These are phyloP conservation scores for Luffia ferchaultella DNA, from an alignment of 2,888 invertebrate genomes.

Conservation along the genomic window DNA sequence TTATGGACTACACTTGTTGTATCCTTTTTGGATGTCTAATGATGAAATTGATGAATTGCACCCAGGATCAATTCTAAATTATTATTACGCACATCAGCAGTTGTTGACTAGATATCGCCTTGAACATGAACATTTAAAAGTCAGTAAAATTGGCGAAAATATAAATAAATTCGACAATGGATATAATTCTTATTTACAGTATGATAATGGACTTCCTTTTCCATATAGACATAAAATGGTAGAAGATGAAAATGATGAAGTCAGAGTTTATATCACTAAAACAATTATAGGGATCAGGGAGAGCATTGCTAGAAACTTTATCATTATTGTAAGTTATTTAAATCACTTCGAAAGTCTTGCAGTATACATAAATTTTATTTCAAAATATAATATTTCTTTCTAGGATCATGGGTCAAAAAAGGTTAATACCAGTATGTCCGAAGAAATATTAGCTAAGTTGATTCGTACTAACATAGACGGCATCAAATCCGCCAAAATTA, in stretches of 20 bases:
- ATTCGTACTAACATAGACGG: slow-evolving; percentile 45
- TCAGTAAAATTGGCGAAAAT: slow-evolving; percentile 13
- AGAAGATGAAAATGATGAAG: slow-evolving; percentile 15
- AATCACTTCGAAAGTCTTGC: no score
- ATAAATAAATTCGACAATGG: slow-evolving; percentile 22
- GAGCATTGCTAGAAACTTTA: slow-evolving; percentile 39
- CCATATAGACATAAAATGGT: slow-evolving; percentile 28
- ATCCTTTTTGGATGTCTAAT: slow-evolving; percentile 68
- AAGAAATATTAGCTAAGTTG: slow-evolving; percentile 39
- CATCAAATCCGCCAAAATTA: slow-evolving; percentile 32
- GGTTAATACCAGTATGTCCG: slow-evolving; percentile 28
- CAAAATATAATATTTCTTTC: slow-evolving; percentile 12
- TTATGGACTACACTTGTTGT: slow-evolving; percentile 59
- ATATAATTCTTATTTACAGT: slow-evolving; percentile 38
- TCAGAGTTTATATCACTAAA: slow-evolving; percentile 31
- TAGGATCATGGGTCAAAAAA: slow-evolving; percentile 38
- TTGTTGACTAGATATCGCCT: slow-evolving; percentile 38
- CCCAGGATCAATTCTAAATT: slow-evolving; percentile 41
- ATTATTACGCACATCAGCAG: slow-evolving; percentile 44
- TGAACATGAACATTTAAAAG: slow-evolving; percentile 35
- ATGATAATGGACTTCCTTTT: slow-evolving; percentile 49
- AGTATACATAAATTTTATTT: not conserved
- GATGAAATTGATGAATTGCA: slow-evolving; percentile 42
- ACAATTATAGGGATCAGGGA: slow-evolving; percentile 47
- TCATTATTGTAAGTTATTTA: slow-evolving; percentile 35